phyloP scores from a whole-genome alignment of 2,888 invertebrate species.

The Pediacus dermestoides region DNA sequence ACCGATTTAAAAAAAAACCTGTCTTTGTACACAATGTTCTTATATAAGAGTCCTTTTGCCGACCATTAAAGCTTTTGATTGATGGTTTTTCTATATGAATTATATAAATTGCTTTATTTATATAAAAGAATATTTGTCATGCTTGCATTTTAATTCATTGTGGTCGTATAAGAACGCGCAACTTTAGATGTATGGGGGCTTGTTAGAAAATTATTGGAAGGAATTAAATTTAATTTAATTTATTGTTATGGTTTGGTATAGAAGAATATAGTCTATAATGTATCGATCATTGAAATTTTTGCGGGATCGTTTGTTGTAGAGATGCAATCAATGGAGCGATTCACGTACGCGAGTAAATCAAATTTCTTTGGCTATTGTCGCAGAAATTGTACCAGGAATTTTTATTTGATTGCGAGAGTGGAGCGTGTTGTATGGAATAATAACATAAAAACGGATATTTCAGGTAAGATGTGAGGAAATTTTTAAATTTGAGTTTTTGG shows the following conservation, averaged over 20 bases:
- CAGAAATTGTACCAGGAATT: too few species aligned
- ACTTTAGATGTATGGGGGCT: slow-evolving; percentile 11
- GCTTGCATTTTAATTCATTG: slow-evolving; percentile 14
- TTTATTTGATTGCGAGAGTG: too few species aligned
- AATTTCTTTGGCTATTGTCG: too few species aligned
- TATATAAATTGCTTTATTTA: slow-evolving; percentile 27
- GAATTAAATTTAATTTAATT: slow-evolving; percentile 14
- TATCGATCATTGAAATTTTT: too few species aligned
- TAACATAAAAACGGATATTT: too few species aligned
- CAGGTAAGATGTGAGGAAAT: too few species aligned
- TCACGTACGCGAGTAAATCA: too few species aligned
- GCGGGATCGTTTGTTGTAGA: too few species aligned
- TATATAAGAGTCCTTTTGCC: slow-evolving; percentile 28
- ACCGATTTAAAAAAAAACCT: slow-evolving; percentile 24
- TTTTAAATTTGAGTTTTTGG: too few species aligned
- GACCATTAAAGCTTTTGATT: slow-evolving; percentile 32
- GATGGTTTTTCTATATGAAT: slow-evolving; percentile 26
- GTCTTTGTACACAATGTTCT: slow-evolving; percentile 21
- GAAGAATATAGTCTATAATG: too few species aligned
- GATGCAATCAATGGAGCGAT: too few species aligned
- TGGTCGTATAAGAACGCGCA: slow-evolving; percentile 10
- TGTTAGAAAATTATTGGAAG: slow-evolving; percentile 11
- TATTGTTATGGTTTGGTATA: slow-evolving; percentile 14
- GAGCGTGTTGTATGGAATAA: too few species aligned
- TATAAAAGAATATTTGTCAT: slow-evolving; percentile 20